A percentile compares a stretch with the other conserved stretches of the same genome.
Evolutionary conservation across 2,888 invertebrate species (phyloP).

Genomic region (Nemurella pictetii): DNA sequence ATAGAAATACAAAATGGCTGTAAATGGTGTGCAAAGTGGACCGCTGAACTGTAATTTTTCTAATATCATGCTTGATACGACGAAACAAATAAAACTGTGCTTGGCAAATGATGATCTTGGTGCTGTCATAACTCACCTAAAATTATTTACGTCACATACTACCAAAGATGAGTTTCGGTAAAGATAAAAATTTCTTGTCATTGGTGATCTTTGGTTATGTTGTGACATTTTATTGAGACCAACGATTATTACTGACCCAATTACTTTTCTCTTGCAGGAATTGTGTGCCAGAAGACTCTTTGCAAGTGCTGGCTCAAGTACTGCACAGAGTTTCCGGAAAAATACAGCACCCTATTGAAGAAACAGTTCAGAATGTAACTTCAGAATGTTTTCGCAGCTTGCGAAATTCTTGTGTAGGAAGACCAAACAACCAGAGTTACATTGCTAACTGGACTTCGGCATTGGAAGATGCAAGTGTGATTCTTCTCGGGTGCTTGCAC

Average conservation of each 20-base stretch:
- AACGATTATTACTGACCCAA: neutral
- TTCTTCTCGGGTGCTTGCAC: conserved; percentile 57
- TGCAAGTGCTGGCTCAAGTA: conserved; percentile 58
- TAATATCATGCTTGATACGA: neutral
- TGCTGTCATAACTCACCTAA: conserved; percentile 58
- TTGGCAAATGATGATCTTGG: conserved; percentile 59
- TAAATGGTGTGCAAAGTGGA: conserved; percentile 3
- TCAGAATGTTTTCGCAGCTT: conserved; percentile 59
- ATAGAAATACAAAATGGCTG: neutral
- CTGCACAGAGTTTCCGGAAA: conserved; percentile 57
- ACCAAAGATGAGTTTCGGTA: conserved; percentile 1
- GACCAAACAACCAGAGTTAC: conserved; percentile 59
- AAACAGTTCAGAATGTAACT: conserved; percentile 45
- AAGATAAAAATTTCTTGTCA: neutral
- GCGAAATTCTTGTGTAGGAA: conserved; percentile 59
- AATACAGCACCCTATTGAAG: neutral
- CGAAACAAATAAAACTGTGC: neutral
- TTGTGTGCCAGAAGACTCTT: conserved; percentile 58
- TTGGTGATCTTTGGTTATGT: neutral
- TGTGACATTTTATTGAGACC: neutral
- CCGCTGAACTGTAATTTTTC: conserved; percentile 7
- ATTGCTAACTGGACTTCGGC: conserved; percentile 58
- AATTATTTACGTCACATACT: conserved; percentile 41
- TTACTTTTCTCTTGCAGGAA: conserved; percentile 49
- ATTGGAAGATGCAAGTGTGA: conserved; percentile 56